Percentiles rank a stretch among this genome's conserved stretches.
phyloP scores from a whole-genome alignment of 2,888 invertebrate species.

The Chironomus tentans region DNA sequence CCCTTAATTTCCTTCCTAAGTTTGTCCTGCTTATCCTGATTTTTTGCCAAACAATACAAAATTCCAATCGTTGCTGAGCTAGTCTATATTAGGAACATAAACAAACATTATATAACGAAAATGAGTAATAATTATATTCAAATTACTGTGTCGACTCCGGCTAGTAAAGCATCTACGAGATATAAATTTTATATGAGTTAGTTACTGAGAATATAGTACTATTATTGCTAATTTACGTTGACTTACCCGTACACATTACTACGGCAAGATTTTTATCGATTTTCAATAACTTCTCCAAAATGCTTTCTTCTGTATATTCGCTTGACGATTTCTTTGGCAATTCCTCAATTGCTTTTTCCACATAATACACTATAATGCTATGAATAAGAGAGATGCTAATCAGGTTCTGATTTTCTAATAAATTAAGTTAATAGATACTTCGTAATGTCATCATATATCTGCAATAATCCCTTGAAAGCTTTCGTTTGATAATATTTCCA shows the following conservation, averaged over 20 bases:
- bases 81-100: conserved; percentile 37
- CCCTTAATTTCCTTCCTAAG: conserved; percentile 49
- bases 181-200: too few relatives aligned
- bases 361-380: conserved; percentile 37
- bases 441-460: conserved; percentile 40
- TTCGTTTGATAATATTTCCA: conserved; percentile 37
- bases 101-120: too few relatives aligned
- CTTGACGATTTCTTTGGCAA: conserved; percentile 26
- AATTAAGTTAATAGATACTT: conserved; percentile 33
- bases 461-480: conserved; percentile 35
- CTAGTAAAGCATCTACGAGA: conserved; percentile 45
- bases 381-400: not conserved
- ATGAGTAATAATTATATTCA: too few relatives aligned
- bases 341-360: conserved; percentile 36
- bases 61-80: conserved; percentile 45
- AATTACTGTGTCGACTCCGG: conserved; percentile 52
- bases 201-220: too few relatives aligned
- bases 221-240: too few relatives aligned
- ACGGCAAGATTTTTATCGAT: conserved; percentile 45
- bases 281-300: conserved; percentile 46
- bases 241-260: conserved; percentile 43
- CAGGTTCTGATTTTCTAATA: not conserved
- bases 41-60: conserved; percentile 52
- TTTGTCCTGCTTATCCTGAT: conserved; percentile 54
- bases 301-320: conserved; percentile 37